Conservation (phyloP, 2,888 invertebrate species). For the Brachylomia viminalis region DNA sequence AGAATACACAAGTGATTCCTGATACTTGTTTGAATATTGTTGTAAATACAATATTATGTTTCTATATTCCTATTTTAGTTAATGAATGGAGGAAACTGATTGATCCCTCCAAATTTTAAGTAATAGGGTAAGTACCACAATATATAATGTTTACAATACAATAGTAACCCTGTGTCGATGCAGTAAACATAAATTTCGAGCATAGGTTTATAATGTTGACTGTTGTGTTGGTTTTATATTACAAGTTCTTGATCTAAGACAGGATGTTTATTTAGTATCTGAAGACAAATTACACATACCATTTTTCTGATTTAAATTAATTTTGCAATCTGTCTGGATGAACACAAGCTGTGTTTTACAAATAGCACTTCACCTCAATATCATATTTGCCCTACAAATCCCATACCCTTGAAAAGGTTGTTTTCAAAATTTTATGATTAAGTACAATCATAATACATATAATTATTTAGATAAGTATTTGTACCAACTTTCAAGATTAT, state of each 20-base stretch:
- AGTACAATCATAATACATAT: background rate
- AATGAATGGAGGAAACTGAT: slow-evolving; percentile 3
- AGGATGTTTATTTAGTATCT: background rate
- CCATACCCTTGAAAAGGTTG: background rate
- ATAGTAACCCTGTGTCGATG: background rate
- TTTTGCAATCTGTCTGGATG: background rate
- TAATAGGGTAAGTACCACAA: slow-evolving; percentile 17
- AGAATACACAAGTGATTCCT: background rate
- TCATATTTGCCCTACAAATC: background rate
- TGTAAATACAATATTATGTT: slow-evolving; percentile 7
- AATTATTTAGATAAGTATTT: background rate
- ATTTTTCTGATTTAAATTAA: background rate
- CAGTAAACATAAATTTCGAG: background rate
- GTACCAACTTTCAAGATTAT: background rate
- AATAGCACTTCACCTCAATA: background rate
- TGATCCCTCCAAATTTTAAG: slow-evolving; percentile 14
- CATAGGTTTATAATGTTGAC: background rate
- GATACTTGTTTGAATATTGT: background rate
- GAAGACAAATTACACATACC: background rate
- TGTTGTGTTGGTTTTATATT: background rate
- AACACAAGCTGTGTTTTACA: background rate
- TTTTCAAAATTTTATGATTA: background rate
- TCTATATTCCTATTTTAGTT: background rate
- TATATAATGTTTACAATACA: slow-evolving; percentile 3
- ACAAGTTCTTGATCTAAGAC: background rate